phyloP scores from a whole-genome alignment of 2,797 vertebrate species.

The Tenualosa ilisha region DNA sequence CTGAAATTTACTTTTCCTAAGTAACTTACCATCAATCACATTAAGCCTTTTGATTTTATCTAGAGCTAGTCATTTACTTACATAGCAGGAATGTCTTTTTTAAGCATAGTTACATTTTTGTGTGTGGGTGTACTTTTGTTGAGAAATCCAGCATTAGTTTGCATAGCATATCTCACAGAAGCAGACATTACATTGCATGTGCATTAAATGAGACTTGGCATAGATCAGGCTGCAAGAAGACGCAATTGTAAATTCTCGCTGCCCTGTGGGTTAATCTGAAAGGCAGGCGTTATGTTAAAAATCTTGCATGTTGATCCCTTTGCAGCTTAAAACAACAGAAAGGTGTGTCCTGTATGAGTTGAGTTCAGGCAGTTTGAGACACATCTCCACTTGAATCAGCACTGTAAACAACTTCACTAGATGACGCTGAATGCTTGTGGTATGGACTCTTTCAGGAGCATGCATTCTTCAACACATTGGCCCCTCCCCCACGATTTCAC shows the following conservation, averaged over 20 bases:
- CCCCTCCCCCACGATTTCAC: neutral
- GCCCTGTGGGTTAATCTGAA: neutral
- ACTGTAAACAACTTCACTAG: neutral
- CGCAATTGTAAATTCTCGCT: neutral
- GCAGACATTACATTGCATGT: neutral
- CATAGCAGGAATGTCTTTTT: neutral
- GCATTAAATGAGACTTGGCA: neutral
- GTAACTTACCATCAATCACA: neutral
- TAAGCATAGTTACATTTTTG: neutral
- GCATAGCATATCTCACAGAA: neutral
- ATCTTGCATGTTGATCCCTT: neutral
- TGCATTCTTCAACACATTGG: neutral
- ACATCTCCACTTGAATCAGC: neutral
- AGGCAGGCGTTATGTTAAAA: neutral
- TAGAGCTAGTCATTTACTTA: constrained; percentile 6
- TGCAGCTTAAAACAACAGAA: neutral
- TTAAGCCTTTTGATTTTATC: too few relatives aligned
- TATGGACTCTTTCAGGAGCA: neutral
- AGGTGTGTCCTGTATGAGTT: neutral
- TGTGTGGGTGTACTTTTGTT: neutral
- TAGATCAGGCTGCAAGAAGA: neutral
- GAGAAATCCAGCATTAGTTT: neutral
- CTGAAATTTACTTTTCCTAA: neutral
- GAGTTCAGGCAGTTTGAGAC: neutral
- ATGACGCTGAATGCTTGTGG: neutral